Base-by-base conservation (phyloP, 2,113 vertebrate genomes). In the Sisor rabdophorus region DNA sequence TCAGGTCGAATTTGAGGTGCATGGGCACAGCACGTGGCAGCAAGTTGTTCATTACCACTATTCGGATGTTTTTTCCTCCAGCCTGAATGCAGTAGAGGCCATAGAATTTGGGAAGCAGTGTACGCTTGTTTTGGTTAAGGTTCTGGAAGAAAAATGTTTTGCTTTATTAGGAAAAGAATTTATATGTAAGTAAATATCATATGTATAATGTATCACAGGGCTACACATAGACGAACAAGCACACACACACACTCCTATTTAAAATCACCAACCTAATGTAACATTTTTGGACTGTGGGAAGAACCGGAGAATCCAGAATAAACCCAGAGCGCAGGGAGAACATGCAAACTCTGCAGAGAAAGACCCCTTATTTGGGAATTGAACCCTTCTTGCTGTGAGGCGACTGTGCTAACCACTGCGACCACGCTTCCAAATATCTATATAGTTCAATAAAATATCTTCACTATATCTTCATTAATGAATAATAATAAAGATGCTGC, bases 1-100 rank as follows among this genome's bases (percentile, higher is more conserved):
- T 98, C 6, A 98, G 90, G 84, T 98, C 96, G 0, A 92, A 98
- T 63, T 97, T 98, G 50, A 94, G 90, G 84, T 98, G 95, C 96
- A 98, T 96, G n/a, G 88, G 93, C 13, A 98, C 93, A 0, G 93
- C 87, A 1, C 92, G 90, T 0, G 96, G 96, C 55, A 98, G 88
- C 1, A 98, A 89, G 88, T 98, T 98, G 91, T 98, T 98, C 96
- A 98, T 98, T 59, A 96, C 96, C 0, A 90, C 94, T 0, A 98
- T 94, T 0, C 96, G 93, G 73, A 98, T 98, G 87, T 98, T 98
- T 84, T 96, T 97, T 0, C 96, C 96, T 0, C 88, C 94, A 0
- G 94, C 90, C 74, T 98, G 95, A 61, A 98, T 92, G 32, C 95
- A 98, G 88, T 97, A 98, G 2, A 98, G 87, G 12, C 96, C 96